Percentiles rank a stretch among this genome's conserved stretches.
phyloP scores from a whole-genome alignment of 2,888 invertebrate genomes.

The Leptopterna dolabrata region DNA sequence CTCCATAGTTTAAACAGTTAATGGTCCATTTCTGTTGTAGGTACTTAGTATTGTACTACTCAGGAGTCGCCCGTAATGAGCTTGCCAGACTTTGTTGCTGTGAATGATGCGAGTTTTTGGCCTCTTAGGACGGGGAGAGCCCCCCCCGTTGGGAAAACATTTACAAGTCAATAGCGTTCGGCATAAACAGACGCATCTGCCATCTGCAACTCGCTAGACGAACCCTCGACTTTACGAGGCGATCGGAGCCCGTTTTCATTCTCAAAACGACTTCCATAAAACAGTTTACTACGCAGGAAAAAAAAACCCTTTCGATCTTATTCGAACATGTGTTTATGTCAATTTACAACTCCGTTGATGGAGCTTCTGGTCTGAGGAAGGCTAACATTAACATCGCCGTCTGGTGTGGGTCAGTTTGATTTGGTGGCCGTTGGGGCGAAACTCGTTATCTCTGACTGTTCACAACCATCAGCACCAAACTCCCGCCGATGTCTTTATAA shows the following conservation, averaged over 20 bases:
- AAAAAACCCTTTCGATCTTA: not conserved
- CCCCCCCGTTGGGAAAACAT: constrained; percentile 37
- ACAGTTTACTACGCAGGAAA: not conserved
- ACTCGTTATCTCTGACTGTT: not conserved
- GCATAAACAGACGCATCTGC: constrained; percentile 39
- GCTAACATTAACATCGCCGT: not conserved
- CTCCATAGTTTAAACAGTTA: too few relatives aligned
- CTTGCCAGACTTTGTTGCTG: too few relatives aligned
- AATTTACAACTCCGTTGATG: not conserved
- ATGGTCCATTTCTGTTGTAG: too few relatives aligned
- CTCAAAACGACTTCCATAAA: not conserved
- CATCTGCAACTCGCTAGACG: constrained; percentile 13
- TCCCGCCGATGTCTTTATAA: too few relatives aligned
- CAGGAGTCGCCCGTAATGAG: too few relatives aligned
- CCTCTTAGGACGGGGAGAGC: too few relatives aligned
- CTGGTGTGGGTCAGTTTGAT: not conserved
- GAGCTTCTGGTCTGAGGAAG: not conserved
- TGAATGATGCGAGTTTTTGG: too few relatives aligned
- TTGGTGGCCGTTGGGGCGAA: not conserved
- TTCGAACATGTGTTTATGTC: not conserved
- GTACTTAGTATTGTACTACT: too few relatives aligned
- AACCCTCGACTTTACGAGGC: constrained; percentile 31
- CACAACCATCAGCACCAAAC: not conserved
- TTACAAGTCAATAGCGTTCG: constrained; percentile 44
- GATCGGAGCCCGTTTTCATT: constrained; percentile 6